phyloP scores from a whole-genome alignment of 1,140 invertebrate species.

The Eumaeus atala region DNA sequence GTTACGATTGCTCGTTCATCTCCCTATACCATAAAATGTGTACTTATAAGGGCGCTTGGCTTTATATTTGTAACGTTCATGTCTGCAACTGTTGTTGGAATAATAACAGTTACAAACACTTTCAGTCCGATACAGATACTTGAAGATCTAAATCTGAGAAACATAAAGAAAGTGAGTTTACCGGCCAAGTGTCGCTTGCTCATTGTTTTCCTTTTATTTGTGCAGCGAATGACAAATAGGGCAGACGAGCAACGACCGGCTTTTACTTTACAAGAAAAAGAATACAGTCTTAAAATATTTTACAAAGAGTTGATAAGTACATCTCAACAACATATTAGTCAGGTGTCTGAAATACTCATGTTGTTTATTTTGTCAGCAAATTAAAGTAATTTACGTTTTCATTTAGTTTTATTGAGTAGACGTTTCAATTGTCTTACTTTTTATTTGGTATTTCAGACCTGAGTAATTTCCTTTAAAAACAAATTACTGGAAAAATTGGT shows the following conservation, averaged over 20 bases:
- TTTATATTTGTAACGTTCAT: too few relatives aligned
- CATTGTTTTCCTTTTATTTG: slow-evolving; percentile 9
- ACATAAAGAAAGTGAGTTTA: slow-evolving; percentile 3
- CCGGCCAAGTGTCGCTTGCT: neutral
- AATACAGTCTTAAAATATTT: neutral
- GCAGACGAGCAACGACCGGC: slow-evolving; percentile 5
- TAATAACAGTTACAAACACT: too few relatives aligned
- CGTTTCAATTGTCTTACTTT: neutral
- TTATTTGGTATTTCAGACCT: too few relatives aligned
- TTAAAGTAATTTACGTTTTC: neutral
- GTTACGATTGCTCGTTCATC: too few relatives aligned
- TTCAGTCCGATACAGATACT: too few relatives aligned
- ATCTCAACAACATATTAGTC: slow-evolving; percentile 7
- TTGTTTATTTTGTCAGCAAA: neutral
- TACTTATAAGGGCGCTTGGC: too few relatives aligned
- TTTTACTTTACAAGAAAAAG: slow-evolving; percentile 2
- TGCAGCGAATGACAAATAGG: slow-evolving; percentile 9
- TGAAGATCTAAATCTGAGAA: too few relatives aligned
- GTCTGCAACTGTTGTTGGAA: too few relatives aligned
- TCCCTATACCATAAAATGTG: too few relatives aligned
- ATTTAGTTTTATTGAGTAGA: neutral
- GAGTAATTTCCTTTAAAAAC: too few relatives aligned
- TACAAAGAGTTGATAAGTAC: neutral
- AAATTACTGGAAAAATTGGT: too few relatives aligned
- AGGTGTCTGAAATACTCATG: neutral